Evolutionary conservation across 1,140 invertebrate genomes (phyloP), one percentile per base, ranked within the genome.

Genomic region (Drosophila gunungcola): DNA sequence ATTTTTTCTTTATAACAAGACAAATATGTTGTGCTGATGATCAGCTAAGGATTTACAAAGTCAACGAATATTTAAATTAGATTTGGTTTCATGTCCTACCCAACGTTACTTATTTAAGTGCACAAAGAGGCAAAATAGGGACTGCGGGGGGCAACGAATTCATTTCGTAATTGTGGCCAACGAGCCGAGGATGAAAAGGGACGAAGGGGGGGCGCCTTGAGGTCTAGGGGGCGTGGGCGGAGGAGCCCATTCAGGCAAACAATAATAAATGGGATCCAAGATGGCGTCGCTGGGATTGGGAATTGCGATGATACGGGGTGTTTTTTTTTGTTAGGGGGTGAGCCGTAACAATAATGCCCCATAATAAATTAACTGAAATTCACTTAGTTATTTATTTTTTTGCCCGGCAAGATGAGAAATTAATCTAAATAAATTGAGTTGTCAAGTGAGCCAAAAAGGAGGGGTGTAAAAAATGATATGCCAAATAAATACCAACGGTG

Each of bases 401-500:
- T 43, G 43, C 46, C 25, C 65, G 60, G 32, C 42, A 43, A 74
- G 82, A 72, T 86, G 62, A 85, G 80, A 91, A 91, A 92, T 91
- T 92, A 92, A 92, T 92, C 90, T 90, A 91, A 92, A 92, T 92
- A 92, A 92, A 92, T 92, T 92, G 91, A 92, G 91, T 92, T 92
- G 91, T 92, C 91, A 91, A 84, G 85, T 43, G 10, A 10, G 60
- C 9, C 10, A 56, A 48, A 32, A 11, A 39, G 27, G 12, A 11
- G 12, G 12, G 42, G 36, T 43, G 11, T 57, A 41, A 72, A 52
- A 70, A 91, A 92, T 92, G 88, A 92, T 92, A 91, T 90, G 80
- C 76, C 76, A 92, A 91, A 91, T 92, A 92, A 91, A 92, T 92
- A 86, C 88, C 88, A 91, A 89, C 77, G 79, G 78, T 92, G 91